Evolutionary conservation across 2,888 invertebrate genomes (phyloP).

Genomic region (Dendrolimus houi): DNA sequence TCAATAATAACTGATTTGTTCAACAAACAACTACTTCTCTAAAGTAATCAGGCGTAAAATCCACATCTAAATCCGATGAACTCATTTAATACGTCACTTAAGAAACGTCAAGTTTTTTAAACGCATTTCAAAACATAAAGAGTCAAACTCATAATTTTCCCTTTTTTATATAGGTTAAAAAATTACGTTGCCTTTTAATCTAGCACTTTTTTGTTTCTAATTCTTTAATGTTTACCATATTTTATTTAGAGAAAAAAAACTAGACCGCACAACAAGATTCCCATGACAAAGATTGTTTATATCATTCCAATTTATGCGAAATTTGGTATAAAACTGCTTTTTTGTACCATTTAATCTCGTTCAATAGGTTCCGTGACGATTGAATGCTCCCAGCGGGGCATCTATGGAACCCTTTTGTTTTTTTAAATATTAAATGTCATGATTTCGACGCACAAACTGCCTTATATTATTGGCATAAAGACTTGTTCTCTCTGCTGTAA

Average conservation of each 20-base stretch:
- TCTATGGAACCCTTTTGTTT: conserved; percentile 11
- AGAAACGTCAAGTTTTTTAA: neutral
- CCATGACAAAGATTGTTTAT: conserved; percentile 36
- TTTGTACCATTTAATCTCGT: conserved; percentile 5
- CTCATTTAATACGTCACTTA: too few species aligned
- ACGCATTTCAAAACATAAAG: neutral
- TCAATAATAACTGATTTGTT: too few species aligned
- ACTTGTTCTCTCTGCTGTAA: conserved; percentile 2
- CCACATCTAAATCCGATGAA: too few species aligned
- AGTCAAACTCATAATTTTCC: neutral
- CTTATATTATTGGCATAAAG: conserved; percentile 1
- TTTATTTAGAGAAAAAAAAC: conserved; percentile 12
- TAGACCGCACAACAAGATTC: conserved; percentile 45
- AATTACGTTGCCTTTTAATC: neutral
- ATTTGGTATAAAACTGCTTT: conserved; percentile 10
- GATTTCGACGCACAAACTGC: neutral
- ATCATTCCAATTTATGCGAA: conserved; percentile 50
- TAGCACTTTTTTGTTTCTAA: neutral
- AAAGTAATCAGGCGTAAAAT: too few species aligned
- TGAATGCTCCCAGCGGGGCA: conserved; percentile 13
- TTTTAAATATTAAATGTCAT: neutral
- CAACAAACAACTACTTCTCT: neutral
- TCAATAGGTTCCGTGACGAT: conserved; percentile 9
- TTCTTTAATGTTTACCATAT: neutral
- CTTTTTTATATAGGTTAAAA: too few species aligned